Evolutionary conservation across 2,113 vertebrate genomes (phyloP).

Genomic region (Syrmaticus mikado): DNA sequence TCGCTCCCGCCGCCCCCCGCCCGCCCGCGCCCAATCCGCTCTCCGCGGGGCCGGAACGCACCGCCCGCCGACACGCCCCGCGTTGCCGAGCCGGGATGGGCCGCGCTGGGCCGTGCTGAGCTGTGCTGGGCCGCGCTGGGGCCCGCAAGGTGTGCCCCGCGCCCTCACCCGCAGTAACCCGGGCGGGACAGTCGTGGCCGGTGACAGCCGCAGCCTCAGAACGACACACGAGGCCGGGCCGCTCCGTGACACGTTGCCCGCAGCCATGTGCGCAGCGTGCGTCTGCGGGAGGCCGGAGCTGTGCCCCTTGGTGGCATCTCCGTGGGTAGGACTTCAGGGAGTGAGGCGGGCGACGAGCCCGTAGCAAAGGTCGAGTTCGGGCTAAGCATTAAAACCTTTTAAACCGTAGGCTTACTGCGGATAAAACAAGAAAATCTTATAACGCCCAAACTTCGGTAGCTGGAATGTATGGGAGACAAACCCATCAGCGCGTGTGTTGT

Average conservation of each 20-base stretch:
- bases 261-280: background rate
- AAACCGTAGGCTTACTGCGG: no score
- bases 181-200: background rate
- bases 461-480: background rate
- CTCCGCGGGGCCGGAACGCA: background rate
- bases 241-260: background rate
- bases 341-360: no score
- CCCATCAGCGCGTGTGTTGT: background rate
- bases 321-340: background rate
- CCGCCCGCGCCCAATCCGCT: constrained; percentile 8
- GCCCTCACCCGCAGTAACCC: background rate
- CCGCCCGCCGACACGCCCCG: constrained; percentile 38
- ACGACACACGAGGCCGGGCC: background rate
- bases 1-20: background rate
- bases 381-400: no score
- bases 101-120: no score
- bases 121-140: background rate
- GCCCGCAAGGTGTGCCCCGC: background rate
- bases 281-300: background rate
- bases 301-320: constrained; percentile 4
- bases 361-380: no score
- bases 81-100: no score
- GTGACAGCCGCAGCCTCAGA: background rate
- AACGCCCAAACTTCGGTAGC: background rate
- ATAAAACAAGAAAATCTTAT: no score